Evolutionary conservation across 2,113 vertebrate species (phyloP).

Genomic region (Muntiacus reevesi): DNA sequence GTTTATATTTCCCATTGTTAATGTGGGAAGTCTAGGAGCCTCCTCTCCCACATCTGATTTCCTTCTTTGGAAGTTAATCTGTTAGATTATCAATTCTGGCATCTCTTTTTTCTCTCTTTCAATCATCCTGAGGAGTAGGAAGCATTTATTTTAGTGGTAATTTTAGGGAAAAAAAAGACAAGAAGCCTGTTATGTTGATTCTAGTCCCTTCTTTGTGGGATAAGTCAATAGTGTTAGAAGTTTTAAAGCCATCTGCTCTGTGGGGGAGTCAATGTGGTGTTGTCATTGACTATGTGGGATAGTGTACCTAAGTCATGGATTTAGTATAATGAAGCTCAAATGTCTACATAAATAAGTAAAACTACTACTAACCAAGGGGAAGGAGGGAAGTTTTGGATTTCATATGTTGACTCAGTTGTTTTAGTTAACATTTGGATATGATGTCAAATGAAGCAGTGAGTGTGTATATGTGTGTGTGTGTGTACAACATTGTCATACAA

Average conservation of each 20-base stretch:
- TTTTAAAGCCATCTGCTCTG: not conserved
- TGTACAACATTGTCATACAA: not conserved
- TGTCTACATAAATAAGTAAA: not conserved
- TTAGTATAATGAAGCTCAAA: not conserved
- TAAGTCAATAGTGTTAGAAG: not conserved
- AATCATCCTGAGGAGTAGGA: not conserved
- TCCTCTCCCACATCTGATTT: not conserved
- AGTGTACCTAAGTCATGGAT: not conserved
- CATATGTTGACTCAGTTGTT: not conserved
- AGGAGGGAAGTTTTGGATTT: not conserved
- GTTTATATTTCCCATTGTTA: not conserved
- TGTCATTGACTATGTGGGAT: too few species aligned
- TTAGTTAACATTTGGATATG: not conserved
- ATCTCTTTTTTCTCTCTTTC: not conserved
- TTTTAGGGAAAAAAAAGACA: not conserved
- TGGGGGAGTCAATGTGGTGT: not conserved
- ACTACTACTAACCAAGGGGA: not conserved
- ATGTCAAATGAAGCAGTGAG: not conserved
- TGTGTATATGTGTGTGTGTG: not conserved
- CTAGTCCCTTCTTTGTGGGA: not conserved
- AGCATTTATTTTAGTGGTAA: not conserved
- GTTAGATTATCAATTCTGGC: not conserved
- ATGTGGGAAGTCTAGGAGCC: not conserved
- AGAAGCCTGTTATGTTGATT: not conserved
- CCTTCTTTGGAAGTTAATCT: not conserved